phyloP scores from a whole-genome alignment of 2,113 vertebrate genomes.

The Xenopus borealis region DNA sequence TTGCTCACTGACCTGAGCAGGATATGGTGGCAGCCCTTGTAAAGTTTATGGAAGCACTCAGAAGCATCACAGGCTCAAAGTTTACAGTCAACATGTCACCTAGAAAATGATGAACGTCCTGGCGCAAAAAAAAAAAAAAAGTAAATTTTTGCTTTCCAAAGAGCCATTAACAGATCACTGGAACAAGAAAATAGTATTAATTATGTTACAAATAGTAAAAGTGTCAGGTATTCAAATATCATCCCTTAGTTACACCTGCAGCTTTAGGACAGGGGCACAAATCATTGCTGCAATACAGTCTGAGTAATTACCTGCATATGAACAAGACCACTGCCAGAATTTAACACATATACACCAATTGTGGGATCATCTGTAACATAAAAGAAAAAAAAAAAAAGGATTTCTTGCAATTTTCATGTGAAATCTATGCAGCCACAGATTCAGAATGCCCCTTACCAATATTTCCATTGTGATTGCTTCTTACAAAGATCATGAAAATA shows the following conservation, averaged over 20 bases:
- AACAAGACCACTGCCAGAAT: constrained; percentile 84
- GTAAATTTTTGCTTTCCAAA: too few species aligned
- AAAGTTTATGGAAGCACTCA: constrained; percentile 79
- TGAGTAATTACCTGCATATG: constrained; percentile 79
- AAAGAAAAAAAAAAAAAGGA: constrained; percentile 49
- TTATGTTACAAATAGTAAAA: too few species aligned
- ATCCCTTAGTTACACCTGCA: too few species aligned
- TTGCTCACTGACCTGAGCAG: constrained; percentile 72
- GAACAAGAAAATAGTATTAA: too few species aligned
- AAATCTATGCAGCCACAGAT: too few species aligned
- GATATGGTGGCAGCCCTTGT: constrained; percentile 81
- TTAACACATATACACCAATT: constrained; percentile 81
- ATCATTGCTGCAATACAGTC: too few species aligned
- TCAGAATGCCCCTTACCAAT: neutral
- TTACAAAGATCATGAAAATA: constrained; percentile 84
- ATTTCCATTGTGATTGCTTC: constrained; percentile 60
- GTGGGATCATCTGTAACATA: constrained; percentile 74
- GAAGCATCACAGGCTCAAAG: constrained; percentile 75
- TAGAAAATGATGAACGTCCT: constrained; percentile 79
- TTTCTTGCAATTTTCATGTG: too few species aligned
- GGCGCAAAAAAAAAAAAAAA: constrained; percentile 45
- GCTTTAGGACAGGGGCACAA: too few species aligned
- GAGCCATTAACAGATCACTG: too few species aligned
- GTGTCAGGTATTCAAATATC: too few species aligned
- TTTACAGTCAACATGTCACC: constrained; percentile 67